A percentile compares a stretch with the other conserved stretches of the same genome.
phyloP scores from a whole-genome alignment of 2,888 invertebrate genomes.

The Eugnorisma glareosa region DNA sequence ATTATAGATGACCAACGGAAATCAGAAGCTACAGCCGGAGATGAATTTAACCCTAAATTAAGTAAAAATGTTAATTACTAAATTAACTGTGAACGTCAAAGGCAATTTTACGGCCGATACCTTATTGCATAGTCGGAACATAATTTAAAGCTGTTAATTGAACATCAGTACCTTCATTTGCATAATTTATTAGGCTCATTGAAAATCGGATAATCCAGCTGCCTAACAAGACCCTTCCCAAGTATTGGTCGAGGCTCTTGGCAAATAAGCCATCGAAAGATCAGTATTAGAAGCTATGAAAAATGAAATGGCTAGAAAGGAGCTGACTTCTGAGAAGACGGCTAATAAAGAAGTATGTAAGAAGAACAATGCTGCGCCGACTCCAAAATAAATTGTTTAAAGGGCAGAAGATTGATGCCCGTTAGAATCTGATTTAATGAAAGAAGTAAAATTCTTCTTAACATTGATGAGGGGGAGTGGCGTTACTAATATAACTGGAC shows the following conservation, averaged over 20 bases:
- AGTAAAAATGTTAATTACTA: conserved; percentile 51
- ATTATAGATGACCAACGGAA: conserved; percentile 40
- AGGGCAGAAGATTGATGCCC: not conserved
- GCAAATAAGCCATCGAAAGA: not conserved
- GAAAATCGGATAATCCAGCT: not conserved
- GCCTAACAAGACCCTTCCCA: not conserved
- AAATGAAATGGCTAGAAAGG: too few species aligned
- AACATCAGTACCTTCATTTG: conserved; percentile 44
- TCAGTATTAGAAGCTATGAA: not conserved
- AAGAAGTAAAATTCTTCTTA: conserved; percentile 16
- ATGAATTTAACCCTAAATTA: conserved; percentile 47
- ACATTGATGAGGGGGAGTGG: conserved; percentile 43
- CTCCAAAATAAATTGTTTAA: not conserved
- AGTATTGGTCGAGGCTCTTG: not conserved
- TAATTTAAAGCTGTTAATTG: conserved; percentile 55
- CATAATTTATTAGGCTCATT: conserved; percentile 46
- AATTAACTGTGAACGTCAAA: conserved; percentile 45
- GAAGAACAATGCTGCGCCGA: not conserved
- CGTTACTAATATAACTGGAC: conserved; percentile 24
- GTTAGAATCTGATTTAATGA: conserved; percentile 2
- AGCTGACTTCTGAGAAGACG: not conserved
- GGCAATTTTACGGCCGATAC: conserved; percentile 48
- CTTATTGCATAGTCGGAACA: conserved; percentile 33
- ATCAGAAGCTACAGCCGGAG: conserved; percentile 37
- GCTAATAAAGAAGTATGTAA: not conserved